phyloP scores from a whole-genome alignment of 2,113 vertebrate genomes.

The Nipponia nippon region DNA sequence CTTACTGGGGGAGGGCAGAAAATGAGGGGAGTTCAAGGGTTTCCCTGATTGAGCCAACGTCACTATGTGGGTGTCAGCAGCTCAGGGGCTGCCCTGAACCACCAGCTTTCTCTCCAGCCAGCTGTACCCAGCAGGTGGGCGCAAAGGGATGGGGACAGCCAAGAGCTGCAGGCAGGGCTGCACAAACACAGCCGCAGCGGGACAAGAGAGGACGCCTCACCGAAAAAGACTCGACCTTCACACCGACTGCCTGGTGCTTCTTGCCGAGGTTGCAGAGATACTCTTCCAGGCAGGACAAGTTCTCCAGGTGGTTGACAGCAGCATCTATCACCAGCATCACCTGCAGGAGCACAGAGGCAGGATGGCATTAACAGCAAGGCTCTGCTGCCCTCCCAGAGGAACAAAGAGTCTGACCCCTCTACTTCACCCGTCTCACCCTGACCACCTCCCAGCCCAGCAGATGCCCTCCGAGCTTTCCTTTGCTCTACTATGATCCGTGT shows the following conservation, averaged over 20 bases:
- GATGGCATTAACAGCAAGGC: neutral
- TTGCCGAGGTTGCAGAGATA: conserved; percentile 87
- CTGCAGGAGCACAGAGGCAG: conserved; percentile 58
- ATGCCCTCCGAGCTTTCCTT: neutral
- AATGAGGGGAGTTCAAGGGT: neutral
- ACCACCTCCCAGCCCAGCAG: neutral
- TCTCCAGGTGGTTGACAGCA: conserved; percentile 88
- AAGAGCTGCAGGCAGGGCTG: neutral
- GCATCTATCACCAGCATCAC: conserved; percentile 95
- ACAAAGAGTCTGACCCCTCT: neutral
- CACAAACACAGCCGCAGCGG: neutral
- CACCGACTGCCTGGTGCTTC: conserved; percentile 89
- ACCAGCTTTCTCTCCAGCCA: neutral
- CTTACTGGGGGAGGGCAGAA: neutral
- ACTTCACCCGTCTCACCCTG: neutral
- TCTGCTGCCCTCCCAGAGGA: neutral
- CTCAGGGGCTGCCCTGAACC: neutral
- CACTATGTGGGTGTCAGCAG: neutral
- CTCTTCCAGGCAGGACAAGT: conserved; percentile 86
- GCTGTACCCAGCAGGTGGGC: neutral
- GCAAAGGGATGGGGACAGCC: neutral
- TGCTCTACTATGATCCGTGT: accelerated
- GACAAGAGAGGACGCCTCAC: conserved; percentile 63
- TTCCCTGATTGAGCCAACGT: accelerated
- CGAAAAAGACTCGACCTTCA: conserved; percentile 87